A percentile compares a stretch with the other conserved stretches of the same genome.
Evolutionary conservation across 1,140 invertebrate species (phyloP).

Genomic region (Ceratina calcarata): DNA sequence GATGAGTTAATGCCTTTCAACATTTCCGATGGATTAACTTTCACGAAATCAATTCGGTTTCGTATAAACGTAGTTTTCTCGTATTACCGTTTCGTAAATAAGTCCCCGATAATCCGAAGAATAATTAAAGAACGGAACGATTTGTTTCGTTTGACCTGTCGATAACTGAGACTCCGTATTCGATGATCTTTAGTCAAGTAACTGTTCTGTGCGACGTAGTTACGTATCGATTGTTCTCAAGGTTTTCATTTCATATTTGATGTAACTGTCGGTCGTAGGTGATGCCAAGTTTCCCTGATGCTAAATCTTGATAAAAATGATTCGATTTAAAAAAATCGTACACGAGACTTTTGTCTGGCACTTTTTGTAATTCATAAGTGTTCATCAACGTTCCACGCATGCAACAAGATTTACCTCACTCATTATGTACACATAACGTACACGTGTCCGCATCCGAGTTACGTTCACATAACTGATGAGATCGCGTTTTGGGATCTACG

Average conservation of each 20-base stretch:
- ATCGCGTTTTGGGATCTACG: background rate
- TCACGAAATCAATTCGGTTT: slow-evolving; percentile 2
- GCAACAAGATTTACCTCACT: no score
- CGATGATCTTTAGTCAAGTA: slow-evolving; percentile 45
- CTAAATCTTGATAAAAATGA: slow-evolving; percentile 7
- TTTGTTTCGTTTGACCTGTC: slow-evolving; percentile 14
- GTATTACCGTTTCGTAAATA: slow-evolving; percentile 1
- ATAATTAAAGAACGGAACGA: slow-evolving; percentile 23
- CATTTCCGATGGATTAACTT: slow-evolving; percentile 9
- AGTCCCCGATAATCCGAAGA: background rate
- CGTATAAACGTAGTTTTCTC: background rate
- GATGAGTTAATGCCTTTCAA: background rate
- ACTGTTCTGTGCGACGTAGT: slow-evolving; percentile 67
- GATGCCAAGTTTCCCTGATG: slow-evolving; percentile 17
- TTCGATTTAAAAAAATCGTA: background rate
- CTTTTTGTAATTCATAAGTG: background rate
- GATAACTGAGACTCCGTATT: slow-evolving; percentile 1
- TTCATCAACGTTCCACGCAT: no score
- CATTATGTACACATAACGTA: background rate
- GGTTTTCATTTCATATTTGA: slow-evolving; percentile 75
- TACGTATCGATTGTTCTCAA: slow-evolving; percentile 73
- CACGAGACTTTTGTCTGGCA: background rate
- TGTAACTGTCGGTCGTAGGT: slow-evolving; percentile 41
- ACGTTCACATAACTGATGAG: background rate
- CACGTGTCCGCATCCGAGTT: no score